Base-by-base conservation (phyloP, 2,113 vertebrate genomes). In the Fregetta grallaria region DNA sequence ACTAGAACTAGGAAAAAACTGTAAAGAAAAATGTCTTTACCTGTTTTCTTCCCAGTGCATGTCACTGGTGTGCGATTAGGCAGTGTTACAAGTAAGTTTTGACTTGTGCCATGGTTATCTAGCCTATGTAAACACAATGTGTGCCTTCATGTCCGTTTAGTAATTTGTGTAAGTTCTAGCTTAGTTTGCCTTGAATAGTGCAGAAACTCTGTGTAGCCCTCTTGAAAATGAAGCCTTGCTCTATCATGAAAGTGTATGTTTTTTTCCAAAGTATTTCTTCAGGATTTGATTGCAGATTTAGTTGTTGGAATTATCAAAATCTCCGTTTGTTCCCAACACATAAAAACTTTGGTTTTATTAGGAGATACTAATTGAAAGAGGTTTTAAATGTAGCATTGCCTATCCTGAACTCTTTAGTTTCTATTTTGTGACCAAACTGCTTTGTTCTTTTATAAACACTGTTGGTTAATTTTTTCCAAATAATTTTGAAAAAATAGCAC, bases 101-200 rank as follows among this genome's bases (percentile, higher is more conserved):
- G 88, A 44, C 88, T 62, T 73, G 83, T 94, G 92, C 90, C 86
- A 7, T 72, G 88, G 88, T 95, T 80, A n/a, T 4, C 91, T 61
- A 68, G 34, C 86, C 96, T 44, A 6, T 6, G 13, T 67, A 13
- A 94, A 65, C 90, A 77, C 75, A 70, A 18, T 26, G 25, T 74
- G 84, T 36, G 16, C 94, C 92, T 94, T 76, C 88, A 27, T 15
- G 59, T 72, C 94, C 88, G 45, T 10, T 26, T 42, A 97, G 88
- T 86, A 81, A 92, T 78, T 95, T 90, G 91, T 96, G 88, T 83
- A 30, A 93, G 81, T 92, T 95, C 94, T 98, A 97, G 97, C 96
- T 94, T 98, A 98, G 95, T 79, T 96, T 84, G 88, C 88, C 96
- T 96, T 92, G 95, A 55, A 94, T 97, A 97, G 97, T 73, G 86